phyloP scores from a whole-genome alignment of 2,113 vertebrate genomes.

The Neolamprologus cancellatus region DNA sequence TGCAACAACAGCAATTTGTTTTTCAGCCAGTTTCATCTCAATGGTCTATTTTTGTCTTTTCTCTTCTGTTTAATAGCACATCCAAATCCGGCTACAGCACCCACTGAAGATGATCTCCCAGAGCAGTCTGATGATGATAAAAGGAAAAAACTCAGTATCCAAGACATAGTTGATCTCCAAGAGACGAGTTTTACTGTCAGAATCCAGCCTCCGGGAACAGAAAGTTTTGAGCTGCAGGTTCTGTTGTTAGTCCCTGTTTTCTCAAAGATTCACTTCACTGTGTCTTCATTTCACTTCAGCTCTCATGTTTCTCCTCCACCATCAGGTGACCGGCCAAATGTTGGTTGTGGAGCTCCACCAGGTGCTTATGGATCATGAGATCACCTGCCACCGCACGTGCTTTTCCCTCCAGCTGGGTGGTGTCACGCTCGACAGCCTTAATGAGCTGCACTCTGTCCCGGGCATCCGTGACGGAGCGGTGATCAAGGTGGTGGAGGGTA shows the following conservation, averaged over 20 bases:
- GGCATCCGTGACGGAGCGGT: slow-evolving; percentile 81
- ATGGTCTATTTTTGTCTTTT: neutral
- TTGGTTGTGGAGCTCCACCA: slow-evolving; percentile 94
- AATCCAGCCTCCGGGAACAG: slow-evolving; percentile 83
- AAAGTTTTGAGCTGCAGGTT: slow-evolving; percentile 91
- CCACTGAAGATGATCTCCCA: slow-evolving; percentile 44
- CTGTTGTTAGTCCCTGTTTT: neutral
- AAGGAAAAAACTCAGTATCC: slow-evolving; percentile 70
- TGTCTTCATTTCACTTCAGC: neutral
- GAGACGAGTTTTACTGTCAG: slow-evolving; percentile 83
- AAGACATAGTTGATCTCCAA: slow-evolving; percentile 84
- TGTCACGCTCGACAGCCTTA: slow-evolving; percentile 80
- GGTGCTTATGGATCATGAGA: slow-evolving; percentile 90
- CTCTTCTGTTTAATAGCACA: neutral
- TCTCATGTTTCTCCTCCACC: neutral
- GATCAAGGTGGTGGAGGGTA: slow-evolving; percentile 91
- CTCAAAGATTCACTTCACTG: neutral
- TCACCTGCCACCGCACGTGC: slow-evolving; percentile 90
- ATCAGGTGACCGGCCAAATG: slow-evolving; percentile 88
- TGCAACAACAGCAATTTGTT: neutral
- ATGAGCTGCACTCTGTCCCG: slow-evolving; percentile 81
- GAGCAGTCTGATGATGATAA: slow-evolving; percentile 58
- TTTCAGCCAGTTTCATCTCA: neutral
- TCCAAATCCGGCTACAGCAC: slow-evolving; percentile 30
- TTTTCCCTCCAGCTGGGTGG: slow-evolving; percentile 90